phyloP scores from a whole-genome alignment of 2,888 invertebrate genomes.

The Masnerella sp. region DNA sequence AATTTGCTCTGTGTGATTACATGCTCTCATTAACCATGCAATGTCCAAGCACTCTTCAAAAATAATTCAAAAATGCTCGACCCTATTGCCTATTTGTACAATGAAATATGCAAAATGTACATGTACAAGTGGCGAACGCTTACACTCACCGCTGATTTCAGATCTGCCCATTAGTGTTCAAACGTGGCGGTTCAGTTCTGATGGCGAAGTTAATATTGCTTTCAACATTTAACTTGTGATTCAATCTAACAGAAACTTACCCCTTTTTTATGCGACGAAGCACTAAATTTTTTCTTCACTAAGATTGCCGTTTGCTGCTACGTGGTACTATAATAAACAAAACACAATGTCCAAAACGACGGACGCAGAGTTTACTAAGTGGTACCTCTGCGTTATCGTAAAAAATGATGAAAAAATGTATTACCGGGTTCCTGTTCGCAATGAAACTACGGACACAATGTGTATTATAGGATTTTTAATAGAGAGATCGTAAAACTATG shows the following conservation, averaged over 20 bases:
- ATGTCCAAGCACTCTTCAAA: slow-evolving; percentile 22
- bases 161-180: slow-evolving; percentile 33
- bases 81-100: slow-evolving; percentile 21
- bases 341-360: slow-evolving; percentile 25
- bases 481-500: slow-evolving; percentile 26
- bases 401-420: slow-evolving; percentile 35
- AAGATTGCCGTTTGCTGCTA: slow-evolving; percentile 23
- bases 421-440: slow-evolving; percentile 21
- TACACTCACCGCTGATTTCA: slow-evolving; percentile 24
- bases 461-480: slow-evolving; percentile 29
- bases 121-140: slow-evolving; percentile 19
- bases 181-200: slow-evolving; percentile 31
- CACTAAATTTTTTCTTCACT: slow-evolving; percentile 36
- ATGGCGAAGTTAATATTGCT: slow-evolving; percentile 35
- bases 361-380: slow-evolving; percentile 8
- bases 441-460: slow-evolving; percentile 24
- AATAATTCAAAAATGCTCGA: not conserved
- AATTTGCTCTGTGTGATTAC: slow-evolving; percentile 17
- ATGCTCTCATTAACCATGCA: slow-evolving; percentile 20
- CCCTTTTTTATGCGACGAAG: slow-evolving; percentile 10
- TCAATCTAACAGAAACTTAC: slow-evolving; percentile 9
- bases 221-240: slow-evolving; percentile 24
- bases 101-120: slow-evolving; percentile 29
- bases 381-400: slow-evolving; percentile 18
- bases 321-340: slow-evolving; percentile 26